Evolutionary conservation across 2,113 vertebrate genomes (phyloP).

Genomic region (Hypocryptadius cinnamomeus): DNA sequence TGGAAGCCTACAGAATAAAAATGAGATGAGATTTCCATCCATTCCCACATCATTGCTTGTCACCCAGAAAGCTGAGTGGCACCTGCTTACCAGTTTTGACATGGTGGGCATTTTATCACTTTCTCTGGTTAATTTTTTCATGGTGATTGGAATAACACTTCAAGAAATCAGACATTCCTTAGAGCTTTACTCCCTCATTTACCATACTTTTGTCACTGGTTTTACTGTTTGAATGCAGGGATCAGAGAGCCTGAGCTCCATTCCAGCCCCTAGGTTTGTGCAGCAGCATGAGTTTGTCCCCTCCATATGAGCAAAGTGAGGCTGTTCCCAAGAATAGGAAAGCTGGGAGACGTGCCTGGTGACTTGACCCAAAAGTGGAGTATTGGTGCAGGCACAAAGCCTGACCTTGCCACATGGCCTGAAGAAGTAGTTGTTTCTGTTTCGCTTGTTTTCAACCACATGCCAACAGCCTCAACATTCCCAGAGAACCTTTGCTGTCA

Average conservation of each 20-base stretch:
- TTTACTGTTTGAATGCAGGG: neutral
- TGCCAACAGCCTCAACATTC: neutral
- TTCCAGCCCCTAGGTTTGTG: neutral
- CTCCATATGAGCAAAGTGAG: neutral
- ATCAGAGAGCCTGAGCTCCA: neutral
- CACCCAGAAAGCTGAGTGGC: neutral
- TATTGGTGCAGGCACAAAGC: neutral
- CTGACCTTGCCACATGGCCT: neutral
- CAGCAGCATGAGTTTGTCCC: neutral
- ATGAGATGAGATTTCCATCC: neutral
- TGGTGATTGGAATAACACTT: neutral
- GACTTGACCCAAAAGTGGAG: neutral
- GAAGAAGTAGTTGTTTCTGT: neutral
- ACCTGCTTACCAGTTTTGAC: neutral
- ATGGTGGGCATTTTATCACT: neutral
- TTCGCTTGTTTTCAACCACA: neutral
- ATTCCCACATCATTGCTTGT: neutral
- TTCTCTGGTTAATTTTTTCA: neutral
- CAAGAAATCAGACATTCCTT: neutral
- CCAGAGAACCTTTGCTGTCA: neutral
- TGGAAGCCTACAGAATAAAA: neutral
- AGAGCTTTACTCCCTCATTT: neutral
- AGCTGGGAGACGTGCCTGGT: neutral
- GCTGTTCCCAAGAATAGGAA: neutral
- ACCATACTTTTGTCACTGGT: neutral